Evolutionary conservation across 2,888 invertebrate species (phyloP).

Genomic region (Linnaemya vulpina): DNA sequence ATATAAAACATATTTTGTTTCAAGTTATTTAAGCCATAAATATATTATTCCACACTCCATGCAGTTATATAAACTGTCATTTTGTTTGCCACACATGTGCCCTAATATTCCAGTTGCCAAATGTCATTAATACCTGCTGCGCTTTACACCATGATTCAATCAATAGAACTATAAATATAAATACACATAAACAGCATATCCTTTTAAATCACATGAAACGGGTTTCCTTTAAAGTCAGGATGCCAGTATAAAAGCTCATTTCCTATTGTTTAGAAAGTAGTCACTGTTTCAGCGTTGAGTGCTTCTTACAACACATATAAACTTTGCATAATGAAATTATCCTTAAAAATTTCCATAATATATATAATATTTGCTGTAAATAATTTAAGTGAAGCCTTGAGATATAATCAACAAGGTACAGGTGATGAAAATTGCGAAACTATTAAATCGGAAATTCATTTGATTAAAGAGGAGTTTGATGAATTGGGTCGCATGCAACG

Average conservation of each 20-base stretch:
- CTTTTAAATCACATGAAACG: conserved; percentile 27
- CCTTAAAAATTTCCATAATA: conserved; percentile 74
- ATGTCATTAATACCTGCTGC: conserved; percentile 55
- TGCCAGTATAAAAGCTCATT: conserved; percentile 64
- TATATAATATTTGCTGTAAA: conserved; percentile 63
- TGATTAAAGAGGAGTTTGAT: conserved; percentile 96
- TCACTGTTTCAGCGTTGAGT: conserved; percentile 38
- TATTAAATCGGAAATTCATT: conserved; percentile 92
- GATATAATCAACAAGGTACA: conserved; percentile 79
- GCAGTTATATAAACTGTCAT: background rate
- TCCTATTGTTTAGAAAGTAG: conserved; percentile 40
- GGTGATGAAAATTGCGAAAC: conserved; percentile 93
- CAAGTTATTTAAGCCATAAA: background rate
- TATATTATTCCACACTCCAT: background rate
- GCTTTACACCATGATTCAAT: conserved; percentile 72
- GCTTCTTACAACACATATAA: background rate
- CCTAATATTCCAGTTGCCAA: conserved; percentile 20
- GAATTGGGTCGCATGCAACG: conserved; percentile 92
- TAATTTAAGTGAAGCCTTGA: conserved; percentile 75
- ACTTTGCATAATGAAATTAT: conserved; percentile 61
- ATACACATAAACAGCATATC: conserved; percentile 34
- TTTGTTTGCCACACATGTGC: background rate
- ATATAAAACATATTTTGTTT: background rate
- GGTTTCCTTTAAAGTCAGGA: conserved; percentile 6
- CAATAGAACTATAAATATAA: conserved; percentile 72